A percentile compares a stretch with the other conserved stretches of the same genome.
phyloP scores from a whole-genome alignment of 2,888 invertebrate genomes.

The Strigamia maritima region DNA sequence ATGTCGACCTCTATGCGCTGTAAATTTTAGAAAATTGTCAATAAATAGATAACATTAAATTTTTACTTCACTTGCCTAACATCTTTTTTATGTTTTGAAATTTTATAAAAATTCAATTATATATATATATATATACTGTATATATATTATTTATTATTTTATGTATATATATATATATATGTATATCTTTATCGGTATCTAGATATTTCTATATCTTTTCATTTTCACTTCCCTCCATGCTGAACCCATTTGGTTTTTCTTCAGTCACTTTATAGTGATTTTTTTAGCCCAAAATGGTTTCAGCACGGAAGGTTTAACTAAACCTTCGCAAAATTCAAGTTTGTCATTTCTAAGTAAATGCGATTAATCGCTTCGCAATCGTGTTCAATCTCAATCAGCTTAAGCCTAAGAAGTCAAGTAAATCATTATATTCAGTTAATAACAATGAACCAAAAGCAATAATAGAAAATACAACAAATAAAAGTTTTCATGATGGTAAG shows the following conservation, averaged over 20 bases:
- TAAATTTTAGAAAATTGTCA: not conserved
- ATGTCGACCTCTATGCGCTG: slow-evolving; percentile 15
- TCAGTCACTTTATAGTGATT: not conserved
- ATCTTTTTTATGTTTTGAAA: not conserved
- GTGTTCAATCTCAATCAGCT: not conserved
- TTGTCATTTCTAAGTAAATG: not conserved
- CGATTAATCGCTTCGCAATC: not conserved
- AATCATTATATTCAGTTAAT: not conserved
- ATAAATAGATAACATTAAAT: not conserved
- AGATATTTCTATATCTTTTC: slow-evolving; percentile 28
- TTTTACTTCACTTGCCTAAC: not conserved
- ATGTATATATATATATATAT: no score
- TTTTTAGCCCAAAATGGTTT: slow-evolving; percentile 1
- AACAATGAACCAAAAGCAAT: not conserved
- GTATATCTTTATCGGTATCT: not conserved
- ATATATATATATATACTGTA: not conserved
- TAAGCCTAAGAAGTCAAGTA: not conserved
- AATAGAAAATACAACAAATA: not conserved
- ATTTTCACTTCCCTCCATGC: slow-evolving; percentile 25
- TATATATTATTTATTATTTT: no score
- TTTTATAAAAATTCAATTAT: not conserved
- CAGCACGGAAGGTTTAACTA: slow-evolving; percentile 26
- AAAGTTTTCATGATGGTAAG: no score
- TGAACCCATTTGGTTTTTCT: slow-evolving; percentile 27
- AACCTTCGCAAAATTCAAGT: not conserved